Evolutionary conservation across 53 echinoderm and acorn worm genomes (phyloP).

Genomic region (Actinopyga echinites): DNA sequence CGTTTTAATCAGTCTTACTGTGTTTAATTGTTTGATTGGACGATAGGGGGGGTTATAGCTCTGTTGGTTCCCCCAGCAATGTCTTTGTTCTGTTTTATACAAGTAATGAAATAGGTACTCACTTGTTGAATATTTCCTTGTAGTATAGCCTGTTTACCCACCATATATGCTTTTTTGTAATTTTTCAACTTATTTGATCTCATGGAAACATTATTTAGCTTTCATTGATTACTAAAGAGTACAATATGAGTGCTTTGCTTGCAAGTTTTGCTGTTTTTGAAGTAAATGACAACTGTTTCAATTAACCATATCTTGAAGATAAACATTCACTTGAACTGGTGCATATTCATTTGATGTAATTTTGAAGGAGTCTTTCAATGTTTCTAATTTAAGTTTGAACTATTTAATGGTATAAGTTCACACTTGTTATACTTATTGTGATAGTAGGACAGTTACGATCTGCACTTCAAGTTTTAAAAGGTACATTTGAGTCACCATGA

Average conservation of each 20-base stretch:
- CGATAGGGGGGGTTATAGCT: background rate
- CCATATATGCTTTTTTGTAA: slow-evolving; percentile 12
- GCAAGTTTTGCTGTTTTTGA: background rate
- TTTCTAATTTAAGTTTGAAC: too few relatives aligned
- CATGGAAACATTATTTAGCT: slow-evolving; percentile 2
- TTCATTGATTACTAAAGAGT: slow-evolving; percentile 6
- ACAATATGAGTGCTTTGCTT: slow-evolving; percentile 12
- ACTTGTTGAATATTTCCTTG: slow-evolving; percentile 20
- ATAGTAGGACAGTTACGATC: too few relatives aligned
- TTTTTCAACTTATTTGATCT: slow-evolving; percentile 13
- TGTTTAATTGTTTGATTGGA: slow-evolving; percentile 24
- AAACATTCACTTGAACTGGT: too few relatives aligned
- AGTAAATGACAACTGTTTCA: background rate
- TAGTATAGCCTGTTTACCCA: slow-evolving; percentile 16
- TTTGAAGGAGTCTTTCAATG: too few relatives aligned
- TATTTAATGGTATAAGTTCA: too few relatives aligned
- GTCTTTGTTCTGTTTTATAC: slow-evolving; percentile 23
- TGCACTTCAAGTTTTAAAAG: too few relatives aligned
- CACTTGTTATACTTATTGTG: too few relatives aligned
- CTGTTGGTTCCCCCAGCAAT: slow-evolving; percentile 22
- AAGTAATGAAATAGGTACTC: slow-evolving; percentile 24
- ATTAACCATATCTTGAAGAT: too few relatives aligned
- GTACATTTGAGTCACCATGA: too few relatives aligned
- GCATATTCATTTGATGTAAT: too few relatives aligned
- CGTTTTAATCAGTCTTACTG: background rate